Conservation (phyloP, 2,113 vertebrate genomes). For the Chaetodon auriga region DNA sequence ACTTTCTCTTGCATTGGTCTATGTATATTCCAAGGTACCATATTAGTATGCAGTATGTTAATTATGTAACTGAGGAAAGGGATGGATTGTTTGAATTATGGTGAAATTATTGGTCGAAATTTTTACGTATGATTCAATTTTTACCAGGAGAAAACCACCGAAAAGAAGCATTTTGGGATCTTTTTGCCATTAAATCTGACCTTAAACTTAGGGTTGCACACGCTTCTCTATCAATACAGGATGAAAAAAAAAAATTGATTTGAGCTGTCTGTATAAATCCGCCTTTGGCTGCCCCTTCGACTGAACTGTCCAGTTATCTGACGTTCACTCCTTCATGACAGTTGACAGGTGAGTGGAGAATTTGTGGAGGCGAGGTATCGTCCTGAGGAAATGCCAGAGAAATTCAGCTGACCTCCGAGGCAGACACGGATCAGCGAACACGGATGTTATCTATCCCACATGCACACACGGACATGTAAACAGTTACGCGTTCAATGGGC, state of each 20-base stretch:
- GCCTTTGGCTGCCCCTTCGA: conserved; percentile 10
- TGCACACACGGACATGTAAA: conserved; percentile 13
- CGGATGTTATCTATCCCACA: conserved; percentile 37
- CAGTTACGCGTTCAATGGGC: not conserved
- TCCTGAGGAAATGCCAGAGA: conserved; percentile 56
- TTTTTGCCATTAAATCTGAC: not conserved
- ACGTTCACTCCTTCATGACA: conserved; percentile 44
- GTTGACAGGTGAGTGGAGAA: conserved; percentile 59
- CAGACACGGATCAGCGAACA: conserved; percentile 60
- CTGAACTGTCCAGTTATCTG: conserved; percentile 43
- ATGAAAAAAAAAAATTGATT: not conserved
- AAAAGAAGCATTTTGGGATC: not conserved
- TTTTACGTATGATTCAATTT: not conserved
- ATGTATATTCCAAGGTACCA: too few species aligned
- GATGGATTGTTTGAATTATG: not conserved
- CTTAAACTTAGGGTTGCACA: not conserved
- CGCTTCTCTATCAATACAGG: not conserved
- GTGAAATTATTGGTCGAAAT: too few species aligned
- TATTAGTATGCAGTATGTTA: not conserved
- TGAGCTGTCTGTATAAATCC: not conserved
- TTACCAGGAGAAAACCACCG: not conserved
- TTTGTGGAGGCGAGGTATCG: conserved; percentile 12
- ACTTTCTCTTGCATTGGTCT: not conserved
- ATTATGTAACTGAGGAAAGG: not conserved
- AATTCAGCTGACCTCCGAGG: conserved; percentile 64